phyloP scores from a whole-genome alignment of 1,140 invertebrate genomes.

The Cydia pomonella region DNA sequence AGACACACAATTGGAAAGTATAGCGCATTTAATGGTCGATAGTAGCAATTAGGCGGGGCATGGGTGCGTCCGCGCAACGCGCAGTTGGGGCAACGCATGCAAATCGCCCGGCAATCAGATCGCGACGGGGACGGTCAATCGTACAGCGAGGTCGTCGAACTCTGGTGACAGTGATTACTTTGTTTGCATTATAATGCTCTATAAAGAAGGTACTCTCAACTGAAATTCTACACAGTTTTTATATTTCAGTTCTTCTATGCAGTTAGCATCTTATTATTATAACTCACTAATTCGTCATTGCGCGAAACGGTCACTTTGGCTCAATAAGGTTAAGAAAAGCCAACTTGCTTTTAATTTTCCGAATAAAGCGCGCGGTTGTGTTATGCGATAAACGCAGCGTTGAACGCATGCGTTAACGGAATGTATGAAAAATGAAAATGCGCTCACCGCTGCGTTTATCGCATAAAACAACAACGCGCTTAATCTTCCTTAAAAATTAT shows the following conservation, averaged over 20 bases:
- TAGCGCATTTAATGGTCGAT: conserved; percentile 33
- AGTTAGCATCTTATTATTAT: too few relatives aligned
- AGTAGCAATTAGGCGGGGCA: conserved; percentile 49
- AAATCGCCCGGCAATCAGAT: conserved; percentile 76
- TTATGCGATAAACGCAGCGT: too few relatives aligned
- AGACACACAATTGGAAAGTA: conserved; percentile 11
- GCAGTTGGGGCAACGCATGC: conserved; percentile 55
- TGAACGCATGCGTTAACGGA: too few relatives aligned
- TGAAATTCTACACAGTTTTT: too few relatives aligned
- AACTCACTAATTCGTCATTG: too few relatives aligned
- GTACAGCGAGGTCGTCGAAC: conserved; percentile 61
- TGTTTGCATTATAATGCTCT: background rate
- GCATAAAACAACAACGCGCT: too few relatives aligned
- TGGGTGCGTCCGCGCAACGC: conserved; percentile 57
- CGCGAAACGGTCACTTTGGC: too few relatives aligned
- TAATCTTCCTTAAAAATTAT: conserved; percentile 31
- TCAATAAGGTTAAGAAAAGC: background rate
- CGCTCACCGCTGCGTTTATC: too few relatives aligned
- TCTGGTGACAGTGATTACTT: conserved; percentile 46
- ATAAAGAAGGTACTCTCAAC: background rate
- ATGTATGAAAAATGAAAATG: too few relatives aligned
- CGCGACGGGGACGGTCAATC: conserved; percentile 70
- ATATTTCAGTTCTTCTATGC: too few relatives aligned
- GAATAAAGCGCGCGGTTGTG: too few relatives aligned
- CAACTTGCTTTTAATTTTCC: too few relatives aligned